Base-by-base conservation (phyloP, 2,888 invertebrate genomes). In the Leptopilina myrica region DNA sequence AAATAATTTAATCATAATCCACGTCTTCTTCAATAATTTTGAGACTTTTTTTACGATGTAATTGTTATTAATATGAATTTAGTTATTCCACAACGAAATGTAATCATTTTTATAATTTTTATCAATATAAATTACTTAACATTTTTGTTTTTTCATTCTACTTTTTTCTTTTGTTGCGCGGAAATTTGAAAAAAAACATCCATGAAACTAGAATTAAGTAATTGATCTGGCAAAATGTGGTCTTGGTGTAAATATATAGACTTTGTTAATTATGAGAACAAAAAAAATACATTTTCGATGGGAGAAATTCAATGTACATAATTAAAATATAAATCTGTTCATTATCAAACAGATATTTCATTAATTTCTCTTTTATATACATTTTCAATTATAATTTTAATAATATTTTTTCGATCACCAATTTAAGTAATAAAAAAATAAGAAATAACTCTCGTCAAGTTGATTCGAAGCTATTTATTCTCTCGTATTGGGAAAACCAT, bases 151-250 rank as follows among this genome's bases (percentile, higher is more conserved):
- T 12, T 56, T 56, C 5, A 14, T 59, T 59, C 20, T 62, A 62
- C 20, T 6, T 15, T 15, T 62, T 5, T 62, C 33, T 56, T 56
- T 46, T 46, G 46, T 67, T 15, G 46, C 15, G 62, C 15, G n/a
- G 8, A n/a, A n/a, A 26, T 40, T 56, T 14, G 15, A 56, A 15
- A 33, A 26, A 33, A 33, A 33, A 33, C 5, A 33, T 56, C 33
- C 14, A 73, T 73, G 53, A n/a, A n/a, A 56, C n/a, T 56, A 73
- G 73, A 73, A 53, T 73, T 56, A 69, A 69, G 69, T 69, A 73
- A n/a, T 59, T 53, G n/a, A 56, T 73, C 56, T 73, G 56, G 73
- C 33, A 73, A 73, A 73, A 9, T 15, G 56, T 15, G 73, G 56
- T 40, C 73, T 40, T 56, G 56, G 33, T 73, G 73, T 73, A 73